Evolutionary conservation across 2,113 vertebrate species (phyloP).

Genomic region (Ptyas mucosa): DNA sequence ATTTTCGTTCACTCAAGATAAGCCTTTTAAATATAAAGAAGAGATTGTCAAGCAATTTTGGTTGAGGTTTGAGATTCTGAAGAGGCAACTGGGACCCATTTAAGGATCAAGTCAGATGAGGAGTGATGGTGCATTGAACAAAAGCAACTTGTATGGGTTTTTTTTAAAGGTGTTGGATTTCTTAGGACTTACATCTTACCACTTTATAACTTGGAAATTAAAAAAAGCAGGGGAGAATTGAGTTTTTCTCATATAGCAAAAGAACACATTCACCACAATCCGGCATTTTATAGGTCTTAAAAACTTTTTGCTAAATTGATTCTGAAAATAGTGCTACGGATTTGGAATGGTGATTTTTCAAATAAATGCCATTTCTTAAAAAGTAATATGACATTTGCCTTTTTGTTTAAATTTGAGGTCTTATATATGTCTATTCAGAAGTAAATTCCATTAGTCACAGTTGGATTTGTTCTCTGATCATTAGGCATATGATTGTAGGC

Average conservation of each 20-base stretch:
- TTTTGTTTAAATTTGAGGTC: neutral
- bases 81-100: neutral
- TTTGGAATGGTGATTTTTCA: neutral
- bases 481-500: neutral
- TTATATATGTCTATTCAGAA: neutral
- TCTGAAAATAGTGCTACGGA: neutral
- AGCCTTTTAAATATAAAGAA: neutral
- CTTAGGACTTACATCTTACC: neutral
- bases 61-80: neutral
- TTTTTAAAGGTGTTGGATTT: neutral
- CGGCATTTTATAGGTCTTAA: neutral
- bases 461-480: neutral
- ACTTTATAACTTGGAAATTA: neutral
- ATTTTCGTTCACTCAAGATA: neutral
- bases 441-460: neutral
- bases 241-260: neutral
- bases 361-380: neutral
- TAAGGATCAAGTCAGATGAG: neutral
- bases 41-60: neutral
- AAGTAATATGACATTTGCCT: neutral
- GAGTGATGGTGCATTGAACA: neutral
- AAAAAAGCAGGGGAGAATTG: neutral
- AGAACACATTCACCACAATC: neutral
- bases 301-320: neutral
- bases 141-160: neutral